Conservation (phyloP, 2,888 invertebrate species). For the Noctua janthe region DNA sequence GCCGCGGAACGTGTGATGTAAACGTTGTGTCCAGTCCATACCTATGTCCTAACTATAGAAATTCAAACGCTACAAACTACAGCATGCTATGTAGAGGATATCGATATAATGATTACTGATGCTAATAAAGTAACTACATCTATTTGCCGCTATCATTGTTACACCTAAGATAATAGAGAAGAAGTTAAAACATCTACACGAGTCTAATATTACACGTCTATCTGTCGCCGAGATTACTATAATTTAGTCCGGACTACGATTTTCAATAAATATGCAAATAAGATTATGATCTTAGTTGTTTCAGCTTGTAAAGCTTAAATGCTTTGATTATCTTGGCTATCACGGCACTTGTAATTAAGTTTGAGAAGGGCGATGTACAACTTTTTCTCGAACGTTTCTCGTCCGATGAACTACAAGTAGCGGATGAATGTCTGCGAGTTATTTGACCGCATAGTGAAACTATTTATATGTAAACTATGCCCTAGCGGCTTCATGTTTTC, state of each 20-base stretch:
- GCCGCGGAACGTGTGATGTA: conserved; percentile 11
- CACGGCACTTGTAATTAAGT: conserved; percentile 72
- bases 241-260: conserved; percentile 78
- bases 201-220: conserved; percentile 74
- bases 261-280: conserved; percentile 83
- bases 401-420: conserved; percentile 67
- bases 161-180: conserved; percentile 72
- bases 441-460: conserved; percentile 75
- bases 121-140: conserved; percentile 69
- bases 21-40: conserved; percentile 78
- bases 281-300: conserved; percentile 78
- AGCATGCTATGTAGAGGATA: conserved; percentile 80
- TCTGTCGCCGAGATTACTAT: conserved; percentile 75
- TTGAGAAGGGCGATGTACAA: conserved; percentile 65
- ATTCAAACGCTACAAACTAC: conserved; percentile 82
- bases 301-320: conserved; percentile 74
- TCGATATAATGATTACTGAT: conserved; percentile 71
- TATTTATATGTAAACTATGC: conserved; percentile 77
- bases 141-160: conserved; percentile 76
- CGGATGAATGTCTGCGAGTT: conserved; percentile 72
- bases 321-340: conserved; percentile 74
- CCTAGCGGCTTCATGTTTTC: conserved; percentile 74
- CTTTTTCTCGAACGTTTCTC: conserved; percentile 66
- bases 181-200: conserved; percentile 73
- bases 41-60: conserved; percentile 84